Evolutionary conservation across 2,888 invertebrate genomes (phyloP).

Genomic region (Epiblema foenella): DNA sequence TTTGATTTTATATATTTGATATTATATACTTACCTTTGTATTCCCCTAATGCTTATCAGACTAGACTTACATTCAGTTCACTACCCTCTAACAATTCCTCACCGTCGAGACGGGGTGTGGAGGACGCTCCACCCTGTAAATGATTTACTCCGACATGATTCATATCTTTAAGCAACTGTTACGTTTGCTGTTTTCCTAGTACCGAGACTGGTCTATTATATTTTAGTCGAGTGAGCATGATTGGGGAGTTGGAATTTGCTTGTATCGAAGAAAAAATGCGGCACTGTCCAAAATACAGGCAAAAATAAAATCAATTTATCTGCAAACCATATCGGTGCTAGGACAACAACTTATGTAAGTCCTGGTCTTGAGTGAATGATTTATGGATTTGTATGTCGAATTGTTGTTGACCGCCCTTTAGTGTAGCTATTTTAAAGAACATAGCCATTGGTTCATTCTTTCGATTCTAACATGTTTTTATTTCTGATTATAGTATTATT

Average conservation of each 20-base stretch:
- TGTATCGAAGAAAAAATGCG: too few relatives aligned
- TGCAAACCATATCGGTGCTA: too few relatives aligned
- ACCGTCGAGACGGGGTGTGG: slow-evolving; percentile 46
- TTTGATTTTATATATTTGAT: too few relatives aligned
- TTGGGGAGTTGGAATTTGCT: too few relatives aligned
- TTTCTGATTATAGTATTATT: neutral
- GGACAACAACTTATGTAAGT: too few relatives aligned
- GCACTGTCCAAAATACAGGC: too few relatives aligned
- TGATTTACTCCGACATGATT: slow-evolving; percentile 7
- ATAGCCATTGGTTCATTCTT: neutral
- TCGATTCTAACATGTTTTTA: neutral
- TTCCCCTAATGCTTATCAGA: slow-evolving; percentile 9
- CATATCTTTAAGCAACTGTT: slow-evolving; percentile 1
- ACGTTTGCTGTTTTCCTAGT: slow-evolving; percentile 10
- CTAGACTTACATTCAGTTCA: slow-evolving; percentile 44
- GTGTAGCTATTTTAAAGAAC: neutral
- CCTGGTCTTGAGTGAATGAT: too few relatives aligned
- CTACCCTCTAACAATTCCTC: slow-evolving; percentile 39
- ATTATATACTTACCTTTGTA: too few relatives aligned
- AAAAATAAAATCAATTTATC: too few relatives aligned
- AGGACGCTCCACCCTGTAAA: slow-evolving; percentile 21
- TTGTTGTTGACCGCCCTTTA: neutral
- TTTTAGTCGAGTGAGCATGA: too few relatives aligned
- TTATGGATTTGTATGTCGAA: too few relatives aligned
- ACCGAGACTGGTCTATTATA: neutral